Evolutionary conservation across 2,888 invertebrate genomes (phyloP).

Genomic region (Bursaphelenchus okinawaensis): DNA sequence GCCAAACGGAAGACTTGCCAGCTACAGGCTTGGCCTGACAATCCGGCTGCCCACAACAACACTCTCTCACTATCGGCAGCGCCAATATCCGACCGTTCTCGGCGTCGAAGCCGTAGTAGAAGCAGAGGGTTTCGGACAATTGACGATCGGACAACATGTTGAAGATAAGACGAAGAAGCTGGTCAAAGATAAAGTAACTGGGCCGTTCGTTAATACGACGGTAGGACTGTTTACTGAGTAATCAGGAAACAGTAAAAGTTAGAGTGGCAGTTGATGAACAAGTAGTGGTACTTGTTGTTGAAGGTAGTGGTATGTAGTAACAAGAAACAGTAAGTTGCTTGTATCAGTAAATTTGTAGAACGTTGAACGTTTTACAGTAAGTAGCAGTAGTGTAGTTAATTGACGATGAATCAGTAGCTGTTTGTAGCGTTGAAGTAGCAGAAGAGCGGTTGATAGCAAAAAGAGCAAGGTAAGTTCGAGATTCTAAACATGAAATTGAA

Average conservation of each 20-base stretch:
- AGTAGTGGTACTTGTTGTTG: too few relatives aligned
- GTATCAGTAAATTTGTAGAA: too few relatives aligned
- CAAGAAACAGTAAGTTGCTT: too few relatives aligned
- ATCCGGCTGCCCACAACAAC: background rate
- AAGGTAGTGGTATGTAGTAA: too few relatives aligned
- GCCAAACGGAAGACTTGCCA: slow-evolving; percentile 14
- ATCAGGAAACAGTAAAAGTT: too few relatives aligned
- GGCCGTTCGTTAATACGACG: too few relatives aligned
- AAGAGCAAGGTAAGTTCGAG: background rate
- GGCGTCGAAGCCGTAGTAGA: slow-evolving; percentile 12
- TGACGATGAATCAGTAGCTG: too few relatives aligned
- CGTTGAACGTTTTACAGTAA: too few relatives aligned
- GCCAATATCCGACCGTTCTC: slow-evolving; percentile 6
- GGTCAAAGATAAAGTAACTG: too few relatives aligned
- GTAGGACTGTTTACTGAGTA: too few relatives aligned
- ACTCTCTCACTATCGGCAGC: background rate
- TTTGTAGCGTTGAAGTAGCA: background rate
- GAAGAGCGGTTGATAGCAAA: background rate
- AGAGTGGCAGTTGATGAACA: background rate
- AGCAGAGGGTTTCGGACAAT: slow-evolving; percentile 6
- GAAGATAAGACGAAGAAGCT: background rate
- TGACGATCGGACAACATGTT: background rate
- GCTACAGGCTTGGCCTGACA: background rate
- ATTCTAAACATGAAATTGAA: background rate
- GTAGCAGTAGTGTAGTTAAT: too few relatives aligned